Percentiles rank a stretch among this genome's conserved stretches.
phyloP scores from a whole-genome alignment of 2,888 invertebrate species.

The Agrochola litura region DNA sequence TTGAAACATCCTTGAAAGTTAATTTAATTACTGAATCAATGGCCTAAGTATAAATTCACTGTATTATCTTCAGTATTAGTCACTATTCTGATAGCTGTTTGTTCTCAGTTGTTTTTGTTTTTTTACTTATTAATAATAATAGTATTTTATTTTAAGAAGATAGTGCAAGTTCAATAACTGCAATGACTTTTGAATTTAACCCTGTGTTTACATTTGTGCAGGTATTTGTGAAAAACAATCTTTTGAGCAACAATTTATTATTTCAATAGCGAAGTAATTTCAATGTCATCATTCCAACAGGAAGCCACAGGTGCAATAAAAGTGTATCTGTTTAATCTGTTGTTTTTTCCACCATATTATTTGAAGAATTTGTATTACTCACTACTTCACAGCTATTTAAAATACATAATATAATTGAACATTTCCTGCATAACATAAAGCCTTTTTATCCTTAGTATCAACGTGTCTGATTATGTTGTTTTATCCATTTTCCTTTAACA shows the following conservation, averaged over 20 bases:
- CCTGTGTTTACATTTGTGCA: slow-evolving; percentile 60
- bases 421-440: slow-evolving; percentile 14
- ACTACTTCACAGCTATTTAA: not conserved
- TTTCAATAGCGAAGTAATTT: not conserved
- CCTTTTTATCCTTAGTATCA: slow-evolving; percentile 7
- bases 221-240: slow-evolving; percentile 22
- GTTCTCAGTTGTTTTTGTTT: slow-evolving; percentile 41
- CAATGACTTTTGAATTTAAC: slow-evolving; percentile 54
- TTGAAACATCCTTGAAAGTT: slow-evolving; percentile 55
- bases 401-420: not conserved
- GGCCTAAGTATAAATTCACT: slow-evolving; percentile 23
- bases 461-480: not conserved
- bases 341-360: not conserved
- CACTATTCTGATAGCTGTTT: slow-evolving; percentile 54
- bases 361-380: not conserved
- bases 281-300: not conserved
- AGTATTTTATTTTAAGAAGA: slow-evolving; percentile 23
- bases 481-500: slow-evolving; percentile 9
- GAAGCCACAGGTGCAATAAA: slow-evolving; percentile 20
- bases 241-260: not conserved
- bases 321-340: not conserved
- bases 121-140: slow-evolving; percentile 24
- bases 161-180: slow-evolving; percentile 17
- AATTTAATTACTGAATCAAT: slow-evolving; percentile 60
- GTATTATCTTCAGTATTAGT: slow-evolving; percentile 60